Conservation (phyloP, 2,113 vertebrate species). For the Microtus richardsoni region DNA sequence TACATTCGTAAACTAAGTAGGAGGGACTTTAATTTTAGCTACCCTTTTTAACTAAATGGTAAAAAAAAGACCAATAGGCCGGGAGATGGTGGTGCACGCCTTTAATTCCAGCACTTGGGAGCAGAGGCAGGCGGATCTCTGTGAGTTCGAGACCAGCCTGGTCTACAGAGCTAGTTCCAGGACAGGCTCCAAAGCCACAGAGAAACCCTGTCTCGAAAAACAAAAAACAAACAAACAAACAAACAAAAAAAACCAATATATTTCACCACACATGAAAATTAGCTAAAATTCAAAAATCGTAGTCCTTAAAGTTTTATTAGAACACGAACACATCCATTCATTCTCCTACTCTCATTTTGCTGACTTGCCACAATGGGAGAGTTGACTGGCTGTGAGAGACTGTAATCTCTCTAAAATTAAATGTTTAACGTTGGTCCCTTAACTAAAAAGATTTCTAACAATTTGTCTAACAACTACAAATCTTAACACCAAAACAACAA, state of each 20-base stretch:
- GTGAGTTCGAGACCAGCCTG: no score
- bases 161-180: no score
- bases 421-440: neutral
- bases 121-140: no score
- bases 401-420: neutral
- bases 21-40: slow-evolving; percentile 28
- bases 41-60: slow-evolving; percentile 37
- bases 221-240: no score
- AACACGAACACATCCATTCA: neutral
- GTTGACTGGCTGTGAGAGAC: neutral
- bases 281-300: slow-evolving; percentile 53
- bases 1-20: slow-evolving; percentile 23
- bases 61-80: neutral
- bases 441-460: neutral
- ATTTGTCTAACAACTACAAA: neutral
- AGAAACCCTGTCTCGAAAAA: no score
- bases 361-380: neutral
- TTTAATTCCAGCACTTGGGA: no score
- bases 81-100: no score
- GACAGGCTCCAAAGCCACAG: no score
- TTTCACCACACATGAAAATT: slow-evolving; percentile 31
- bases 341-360: neutral
- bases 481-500: slow-evolving; percentile 18
- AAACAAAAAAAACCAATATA: neutral
- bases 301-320: slow-evolving; percentile 11